Evolutionary conservation across 2,888 invertebrate species (phyloP).

Genomic region (Mythimna albipuncta): DNA sequence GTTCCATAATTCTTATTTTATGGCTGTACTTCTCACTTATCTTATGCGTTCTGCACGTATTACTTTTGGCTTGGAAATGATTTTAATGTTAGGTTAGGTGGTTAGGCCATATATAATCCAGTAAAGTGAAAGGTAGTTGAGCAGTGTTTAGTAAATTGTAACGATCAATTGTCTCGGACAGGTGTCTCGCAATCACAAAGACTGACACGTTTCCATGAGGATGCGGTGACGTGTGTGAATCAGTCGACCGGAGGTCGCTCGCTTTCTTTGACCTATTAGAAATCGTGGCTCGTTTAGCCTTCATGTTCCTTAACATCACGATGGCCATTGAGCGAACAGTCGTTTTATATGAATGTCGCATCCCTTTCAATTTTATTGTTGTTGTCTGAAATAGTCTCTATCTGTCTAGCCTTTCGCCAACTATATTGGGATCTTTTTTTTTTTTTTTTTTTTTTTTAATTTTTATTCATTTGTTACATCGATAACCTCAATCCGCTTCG

Average conservation of each 20-base stretch:
- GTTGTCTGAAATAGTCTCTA: slow-evolving; percentile 16
- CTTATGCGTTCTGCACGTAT: slow-evolving; percentile 65
- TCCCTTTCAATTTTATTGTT: slow-evolving; percentile 34
- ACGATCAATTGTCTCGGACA: slow-evolving; percentile 65
- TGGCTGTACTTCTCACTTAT: slow-evolving; percentile 64
- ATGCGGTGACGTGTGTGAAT: slow-evolving; percentile 71
- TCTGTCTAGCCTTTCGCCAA: too few relatives aligned
- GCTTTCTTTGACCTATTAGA: slow-evolving; percentile 85
- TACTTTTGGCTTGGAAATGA: slow-evolving; percentile 78
- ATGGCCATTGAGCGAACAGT: slow-evolving; percentile 42
- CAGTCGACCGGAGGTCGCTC: slow-evolving; percentile 72
- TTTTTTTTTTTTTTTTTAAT: too few relatives aligned
- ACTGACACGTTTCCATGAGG: slow-evolving; percentile 63
- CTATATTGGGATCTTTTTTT: too few relatives aligned
- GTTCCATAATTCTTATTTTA: slow-evolving; percentile 65
- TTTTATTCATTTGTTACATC: too few relatives aligned
- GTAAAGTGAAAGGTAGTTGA: slow-evolving; percentile 75
- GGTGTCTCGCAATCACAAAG: slow-evolving; percentile 63
- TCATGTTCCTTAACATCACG: slow-evolving; percentile 71
- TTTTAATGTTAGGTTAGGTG: slow-evolving; percentile 70
- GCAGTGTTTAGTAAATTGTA: slow-evolving; percentile 62
- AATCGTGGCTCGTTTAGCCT: slow-evolving; percentile 76
- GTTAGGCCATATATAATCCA: slow-evolving; percentile 67
- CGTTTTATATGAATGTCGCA: slow-evolving; percentile 44
- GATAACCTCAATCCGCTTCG: too few relatives aligned